These are phyloP conservation scores for Melipona beecheii DNA, from an alignment of 2,888 invertebrate species.

Conservation along the genomic window DNA sequence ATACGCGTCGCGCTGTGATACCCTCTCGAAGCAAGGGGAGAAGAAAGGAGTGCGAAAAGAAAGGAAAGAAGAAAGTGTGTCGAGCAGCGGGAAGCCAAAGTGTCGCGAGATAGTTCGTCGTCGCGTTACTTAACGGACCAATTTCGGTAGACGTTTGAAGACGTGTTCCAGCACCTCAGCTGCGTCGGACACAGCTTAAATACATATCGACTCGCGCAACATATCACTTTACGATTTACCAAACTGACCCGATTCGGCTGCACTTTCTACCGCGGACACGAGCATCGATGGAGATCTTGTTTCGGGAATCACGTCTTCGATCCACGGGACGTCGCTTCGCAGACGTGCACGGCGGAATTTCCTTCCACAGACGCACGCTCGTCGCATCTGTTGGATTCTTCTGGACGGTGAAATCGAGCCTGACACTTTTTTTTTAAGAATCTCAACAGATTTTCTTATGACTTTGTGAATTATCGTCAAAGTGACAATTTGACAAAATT, in stretches of 20 bases:
- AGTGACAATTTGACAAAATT: no score
- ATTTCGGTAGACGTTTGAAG: conserved; percentile 26
- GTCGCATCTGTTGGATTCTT: no score
- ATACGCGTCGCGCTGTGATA: conserved; percentile 39
- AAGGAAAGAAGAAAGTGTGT: not conserved
- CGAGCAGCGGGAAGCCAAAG: conserved; percentile 8
- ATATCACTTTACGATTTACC: conserved; percentile 44
- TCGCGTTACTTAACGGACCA: conserved; percentile 20
- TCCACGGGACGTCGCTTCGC: no score
- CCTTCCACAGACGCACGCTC: no score
- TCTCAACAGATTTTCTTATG: no score
- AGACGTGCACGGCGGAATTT: no score
- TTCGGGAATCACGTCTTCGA: not conserved
- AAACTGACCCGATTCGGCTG: conserved; percentile 8
- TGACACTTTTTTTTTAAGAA: no score
- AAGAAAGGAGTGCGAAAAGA: not conserved
- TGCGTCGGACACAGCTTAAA: conserved; percentile 6
- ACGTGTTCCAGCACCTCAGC: not conserved
- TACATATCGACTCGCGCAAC: conserved; percentile 41
- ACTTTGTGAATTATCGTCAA: no score
- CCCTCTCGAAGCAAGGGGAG: not conserved
- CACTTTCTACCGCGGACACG: conserved; percentile 1
- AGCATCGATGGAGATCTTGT: not conserved
- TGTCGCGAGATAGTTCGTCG: not conserved
- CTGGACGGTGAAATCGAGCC: no score